These are phyloP conservation scores for Hoplodrina blanda DNA, from an alignment of 2,888 invertebrate species.

Conservation along the genomic window DNA sequence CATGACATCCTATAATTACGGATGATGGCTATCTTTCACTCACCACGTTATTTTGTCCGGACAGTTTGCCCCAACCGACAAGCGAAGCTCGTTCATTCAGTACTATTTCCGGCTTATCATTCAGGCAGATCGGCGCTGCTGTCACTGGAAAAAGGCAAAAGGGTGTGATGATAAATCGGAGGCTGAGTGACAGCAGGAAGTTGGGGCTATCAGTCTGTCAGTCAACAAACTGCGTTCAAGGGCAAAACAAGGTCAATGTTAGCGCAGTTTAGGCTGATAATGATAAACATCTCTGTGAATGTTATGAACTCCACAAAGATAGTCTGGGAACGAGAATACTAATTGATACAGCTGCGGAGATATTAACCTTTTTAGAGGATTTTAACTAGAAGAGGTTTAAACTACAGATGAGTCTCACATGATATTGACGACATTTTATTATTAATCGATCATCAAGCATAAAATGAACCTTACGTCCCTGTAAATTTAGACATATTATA, in stretches of 20 bases:
- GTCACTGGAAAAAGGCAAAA: conserved; percentile 91
- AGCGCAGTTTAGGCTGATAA: conserved; percentile 5
- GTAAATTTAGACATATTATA: not conserved
- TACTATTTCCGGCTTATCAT: conserved; percentile 93
- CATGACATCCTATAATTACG: conserved; percentile 47
- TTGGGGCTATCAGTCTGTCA: conserved; percentile 43
- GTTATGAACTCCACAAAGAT: not conserved
- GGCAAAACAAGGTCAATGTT: conserved; percentile 58
- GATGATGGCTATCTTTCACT: conserved; percentile 63
- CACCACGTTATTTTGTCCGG: conserved; percentile 88
- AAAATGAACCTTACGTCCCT: not conserved
- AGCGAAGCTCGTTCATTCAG: conserved; percentile 90
- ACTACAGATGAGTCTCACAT: too few species aligned
- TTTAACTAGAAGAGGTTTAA: too few species aligned
- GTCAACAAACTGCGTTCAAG: conserved; percentile 55
- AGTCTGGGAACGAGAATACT: not conserved
- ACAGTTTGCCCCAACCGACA: conserved; percentile 94
- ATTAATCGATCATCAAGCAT: not conserved
- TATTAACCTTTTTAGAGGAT: too few species aligned
- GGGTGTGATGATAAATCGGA: conserved; percentile 43
- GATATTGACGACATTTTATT: not conserved
- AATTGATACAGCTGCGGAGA: not conserved
- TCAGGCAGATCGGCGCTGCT: conserved; percentile 94
- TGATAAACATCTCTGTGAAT: conserved; percentile 1
- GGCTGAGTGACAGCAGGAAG: conserved; percentile 56